A percentile compares a stretch with the other conserved stretches of the same genome.
phyloP scores from a whole-genome alignment of 2,797 vertebrate species.

The Parauchenoglanis ngamensis region DNA sequence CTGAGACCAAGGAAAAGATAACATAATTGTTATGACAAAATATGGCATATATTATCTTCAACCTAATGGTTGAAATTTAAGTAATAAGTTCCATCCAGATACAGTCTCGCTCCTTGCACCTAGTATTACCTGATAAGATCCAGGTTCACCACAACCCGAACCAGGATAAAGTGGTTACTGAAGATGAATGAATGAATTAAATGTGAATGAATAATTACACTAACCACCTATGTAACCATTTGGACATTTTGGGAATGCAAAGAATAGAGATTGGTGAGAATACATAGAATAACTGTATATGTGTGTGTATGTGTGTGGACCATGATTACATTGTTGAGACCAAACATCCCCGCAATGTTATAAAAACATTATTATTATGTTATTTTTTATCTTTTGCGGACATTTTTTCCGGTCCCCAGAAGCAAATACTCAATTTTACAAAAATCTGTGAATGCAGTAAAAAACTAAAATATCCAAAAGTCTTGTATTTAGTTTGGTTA shows the following conservation, averaged over 20 bases:
- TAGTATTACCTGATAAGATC: not conserved
- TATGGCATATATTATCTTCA: not conserved
- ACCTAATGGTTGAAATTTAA: not conserved
- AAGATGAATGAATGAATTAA: not conserved
- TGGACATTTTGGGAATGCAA: not conserved
- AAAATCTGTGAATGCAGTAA: no score
- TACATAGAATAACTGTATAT: not conserved
- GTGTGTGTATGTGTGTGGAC: no score
- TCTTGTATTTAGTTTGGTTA: no score
- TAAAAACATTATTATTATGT: no score
- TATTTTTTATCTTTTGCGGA: no score
- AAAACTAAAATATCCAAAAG: no score
- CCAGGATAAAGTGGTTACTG: not conserved
- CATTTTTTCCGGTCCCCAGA: no score
- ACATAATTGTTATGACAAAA: not conserved
- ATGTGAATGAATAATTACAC: not conserved
- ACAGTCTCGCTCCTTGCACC: not conserved
- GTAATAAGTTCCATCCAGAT: not conserved
- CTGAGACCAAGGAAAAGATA: not conserved
- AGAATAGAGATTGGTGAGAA: not conserved
- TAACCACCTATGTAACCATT: not conserved
- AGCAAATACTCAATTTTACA: no score
- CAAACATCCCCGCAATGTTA: no score
- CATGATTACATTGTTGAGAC: no score
- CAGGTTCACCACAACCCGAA: not conserved